Evolutionary conservation across 2,113 vertebrate genomes (phyloP), one percentile per base, ranked within the genome.

Genomic region (Tretioscincus oriximinensis): DNA sequence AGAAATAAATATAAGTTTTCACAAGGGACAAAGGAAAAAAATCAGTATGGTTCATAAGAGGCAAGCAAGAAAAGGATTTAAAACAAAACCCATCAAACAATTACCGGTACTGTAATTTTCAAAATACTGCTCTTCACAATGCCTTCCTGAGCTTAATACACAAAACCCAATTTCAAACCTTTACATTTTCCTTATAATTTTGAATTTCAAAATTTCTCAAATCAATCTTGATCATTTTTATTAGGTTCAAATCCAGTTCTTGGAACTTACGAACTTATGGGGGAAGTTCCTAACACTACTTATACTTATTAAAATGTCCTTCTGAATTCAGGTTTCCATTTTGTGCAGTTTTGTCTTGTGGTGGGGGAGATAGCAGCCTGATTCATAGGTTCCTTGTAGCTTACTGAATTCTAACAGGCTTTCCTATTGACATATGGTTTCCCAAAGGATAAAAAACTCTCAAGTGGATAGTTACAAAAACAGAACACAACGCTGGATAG

Each of bases 1-100:
- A 18, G 12, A 69, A 84, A 90, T 88, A 88, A 68, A 86, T 35
- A 47, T 83, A 71, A 77, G 87, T 86, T 82, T 84, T 86, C 80
- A 79, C 80, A 84, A 71, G 88, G 80, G 82, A 71, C 74, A 89
- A 90, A 82, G 54, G 8, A 35, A 88, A n/a, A 65, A 47, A 85
- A 67, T 61, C 61, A 83, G 84, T 65, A 78, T 84, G 85, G 35
- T 83, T 78, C 45, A 6, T 21, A 7, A 45, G 71, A 76, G 28
- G 83, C 82, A 87, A 54, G 60, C 90, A 87, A 82, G 78, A 16
- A 31, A 22, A 29, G 12, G 28, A 66, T 18, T 29, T 14, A 87
- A 84, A 76, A 79, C 66, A 86, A 78, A 14, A 45, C 83, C 58
- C 41, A 65, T 77, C 83, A 68, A 83, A 87, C n/a, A 83, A 64